A percentile compares a stretch with the other conserved stretches of the same genome.
Evolutionary conservation across 2,888 invertebrate species (phyloP).

Genomic region (Cephus sareptanus): DNA sequence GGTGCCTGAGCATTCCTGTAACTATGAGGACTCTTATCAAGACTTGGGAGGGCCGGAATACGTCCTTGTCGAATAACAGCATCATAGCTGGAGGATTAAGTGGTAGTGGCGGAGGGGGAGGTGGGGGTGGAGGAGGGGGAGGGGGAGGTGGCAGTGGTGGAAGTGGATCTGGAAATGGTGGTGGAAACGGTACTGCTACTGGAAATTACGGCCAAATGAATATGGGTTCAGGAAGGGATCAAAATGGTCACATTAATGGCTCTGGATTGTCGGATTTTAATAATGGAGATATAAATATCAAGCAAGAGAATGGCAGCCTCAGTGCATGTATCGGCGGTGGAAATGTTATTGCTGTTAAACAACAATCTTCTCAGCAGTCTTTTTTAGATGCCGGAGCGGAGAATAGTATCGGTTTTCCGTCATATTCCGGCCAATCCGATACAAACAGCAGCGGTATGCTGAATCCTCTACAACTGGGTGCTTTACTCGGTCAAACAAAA

Average conservation of each 20-base stretch:
- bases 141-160: constrained; percentile 70
- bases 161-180: constrained; percentile 60
- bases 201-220: constrained; percentile 36
- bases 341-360: constrained; percentile 31
- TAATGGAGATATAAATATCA: constrained; percentile 61
- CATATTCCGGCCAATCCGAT: constrained; percentile 65
- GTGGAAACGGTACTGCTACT: constrained; percentile 57
- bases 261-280: constrained; percentile 59
- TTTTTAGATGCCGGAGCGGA: constrained; percentile 67
- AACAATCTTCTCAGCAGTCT: constrained; percentile 62
- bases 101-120: constrained; percentile 76
- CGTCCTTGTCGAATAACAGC: constrained; percentile 67
- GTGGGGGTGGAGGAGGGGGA: constrained; percentile 43
- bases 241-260: constrained; percentile 54
- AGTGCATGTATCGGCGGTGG: constrained; percentile 40
- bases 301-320: constrained; percentile 59
- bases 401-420: constrained; percentile 67
- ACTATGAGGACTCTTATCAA: constrained; percentile 89
- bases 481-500: constrained; percentile 56
- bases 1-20: constrained; percentile 92
- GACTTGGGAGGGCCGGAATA: constrained; percentile 81
- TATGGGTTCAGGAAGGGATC: constrained; percentile 46
- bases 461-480: constrained; percentile 60
- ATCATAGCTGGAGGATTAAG: constrained; percentile 68
- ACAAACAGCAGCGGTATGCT: constrained; percentile 58